phyloP scores from a whole-genome alignment of 2,113 vertebrate species.

The Bambusicola thoracicus region DNA sequence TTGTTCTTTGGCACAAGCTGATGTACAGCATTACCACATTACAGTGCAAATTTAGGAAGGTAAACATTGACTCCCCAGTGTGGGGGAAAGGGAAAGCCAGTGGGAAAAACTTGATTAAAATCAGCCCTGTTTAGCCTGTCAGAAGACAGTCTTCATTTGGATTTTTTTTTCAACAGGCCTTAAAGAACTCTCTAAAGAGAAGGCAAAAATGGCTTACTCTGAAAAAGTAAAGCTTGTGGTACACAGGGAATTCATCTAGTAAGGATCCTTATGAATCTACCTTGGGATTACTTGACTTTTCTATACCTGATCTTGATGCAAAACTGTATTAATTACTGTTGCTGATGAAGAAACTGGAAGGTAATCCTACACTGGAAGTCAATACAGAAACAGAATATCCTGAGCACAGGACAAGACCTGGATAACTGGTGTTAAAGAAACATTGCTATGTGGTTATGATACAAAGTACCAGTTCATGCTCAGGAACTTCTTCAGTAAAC shows the following conservation, averaged over 20 bases:
- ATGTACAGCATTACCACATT: rapidly evolving
- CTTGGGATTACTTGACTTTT: not conserved
- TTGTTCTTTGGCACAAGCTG: not conserved
- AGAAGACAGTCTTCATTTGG: not conserved
- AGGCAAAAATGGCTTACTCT: not conserved
- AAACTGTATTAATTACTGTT: not conserved
- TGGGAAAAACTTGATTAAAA: not conserved
- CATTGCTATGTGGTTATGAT: not conserved
- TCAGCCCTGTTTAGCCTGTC: not conserved
- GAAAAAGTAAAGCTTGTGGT: not conserved
- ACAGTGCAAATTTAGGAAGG: not conserved
- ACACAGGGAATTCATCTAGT: not conserved
- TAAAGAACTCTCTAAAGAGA: not conserved
- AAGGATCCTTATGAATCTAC: not conserved
- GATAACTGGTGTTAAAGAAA: not conserved
- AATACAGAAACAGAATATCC: not conserved
- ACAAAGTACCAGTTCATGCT: not conserved
- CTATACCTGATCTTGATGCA: not conserved
- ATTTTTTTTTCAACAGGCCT: not conserved
- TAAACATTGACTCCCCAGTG: not conserved
- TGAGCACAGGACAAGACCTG: not conserved
- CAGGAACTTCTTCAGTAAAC: not conserved
- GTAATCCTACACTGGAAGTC: not conserved
- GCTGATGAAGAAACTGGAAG: not conserved
- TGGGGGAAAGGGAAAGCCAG: not conserved